A percentile compares a stretch with the other conserved stretches of the same genome.
Evolutionary conservation across 2,113 vertebrate genomes (phyloP).

Genomic region (Ranitomeya variabilis): DNA sequence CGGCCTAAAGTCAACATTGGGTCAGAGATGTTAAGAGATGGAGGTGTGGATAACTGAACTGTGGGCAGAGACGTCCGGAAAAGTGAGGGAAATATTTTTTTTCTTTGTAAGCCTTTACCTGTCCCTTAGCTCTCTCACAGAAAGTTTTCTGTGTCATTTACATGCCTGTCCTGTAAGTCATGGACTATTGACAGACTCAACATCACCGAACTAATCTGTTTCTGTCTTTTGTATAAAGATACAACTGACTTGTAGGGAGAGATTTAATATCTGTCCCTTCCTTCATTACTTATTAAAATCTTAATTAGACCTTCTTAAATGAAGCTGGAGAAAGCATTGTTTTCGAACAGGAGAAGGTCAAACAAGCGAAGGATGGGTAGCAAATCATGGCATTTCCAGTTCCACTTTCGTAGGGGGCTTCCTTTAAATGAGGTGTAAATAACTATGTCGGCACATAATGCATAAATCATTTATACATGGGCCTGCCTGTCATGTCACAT

Average conservation of each 20-base stretch:
- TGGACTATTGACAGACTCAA: background rate
- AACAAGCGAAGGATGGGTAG: background rate
- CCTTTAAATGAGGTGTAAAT: background rate
- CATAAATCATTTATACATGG: background rate
- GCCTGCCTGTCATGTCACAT: background rate
- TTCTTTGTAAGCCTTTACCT: no score
- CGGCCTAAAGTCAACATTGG: no score
- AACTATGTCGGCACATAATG: background rate
- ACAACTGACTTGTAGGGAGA: background rate
- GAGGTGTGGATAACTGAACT: no score
- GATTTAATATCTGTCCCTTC: background rate
- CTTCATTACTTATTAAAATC: constrained; percentile 4
- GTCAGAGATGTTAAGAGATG: no score
- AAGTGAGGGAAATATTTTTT: no score
- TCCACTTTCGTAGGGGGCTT: background rate
- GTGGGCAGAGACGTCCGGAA: no score
- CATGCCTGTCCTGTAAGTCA: background rate
- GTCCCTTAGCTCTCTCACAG: no score
- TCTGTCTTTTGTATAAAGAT: background rate
- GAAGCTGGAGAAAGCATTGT: background rate
- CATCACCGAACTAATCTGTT: background rate
- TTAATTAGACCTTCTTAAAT: background rate
- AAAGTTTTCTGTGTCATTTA: background rate
- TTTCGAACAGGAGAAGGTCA: background rate
- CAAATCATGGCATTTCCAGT: background rate